These are phyloP conservation scores for Drosophila hydei DNA, from an alignment of 1,140 invertebrate genomes.

Conservation along the genomic window DNA sequence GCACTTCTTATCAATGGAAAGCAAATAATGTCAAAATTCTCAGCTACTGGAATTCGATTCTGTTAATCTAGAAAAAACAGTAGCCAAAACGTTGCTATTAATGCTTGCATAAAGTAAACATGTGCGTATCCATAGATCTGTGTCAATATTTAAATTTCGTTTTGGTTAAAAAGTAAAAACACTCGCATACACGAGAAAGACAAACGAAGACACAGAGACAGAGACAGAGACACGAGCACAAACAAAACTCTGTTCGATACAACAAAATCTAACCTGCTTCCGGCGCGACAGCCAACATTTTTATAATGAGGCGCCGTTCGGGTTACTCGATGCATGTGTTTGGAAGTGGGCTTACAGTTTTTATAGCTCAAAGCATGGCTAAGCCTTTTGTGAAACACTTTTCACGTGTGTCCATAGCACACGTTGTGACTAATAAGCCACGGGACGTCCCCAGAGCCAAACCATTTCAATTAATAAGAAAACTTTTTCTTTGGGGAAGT, in stretches of 20 bases:
- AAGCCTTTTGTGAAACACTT: conserved; percentile 48
- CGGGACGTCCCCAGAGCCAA: conserved; percentile 60
- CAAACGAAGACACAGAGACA: conserved; percentile 11
- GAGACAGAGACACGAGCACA: conserved; percentile 46
- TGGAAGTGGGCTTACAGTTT: conserved; percentile 18
- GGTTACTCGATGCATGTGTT: conserved; percentile 3
- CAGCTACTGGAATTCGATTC: conserved; percentile 69
- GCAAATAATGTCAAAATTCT: conserved; percentile 27
- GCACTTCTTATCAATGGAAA: conserved; percentile 31
- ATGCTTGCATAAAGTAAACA: conserved; percentile 59
- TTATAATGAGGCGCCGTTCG: conserved; percentile 61
- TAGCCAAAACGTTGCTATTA: conserved; percentile 72
- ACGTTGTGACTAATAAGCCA: conserved; percentile 75
- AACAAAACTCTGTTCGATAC: conserved; percentile 55
- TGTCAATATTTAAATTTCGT: conserved; percentile 74
- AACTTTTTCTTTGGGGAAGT: conserved; percentile 33
- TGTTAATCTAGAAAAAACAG: conserved; percentile 68
- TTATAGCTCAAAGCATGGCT: not conserved
- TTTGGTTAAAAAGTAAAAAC: conserved; percentile 34
- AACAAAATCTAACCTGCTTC: conserved; percentile 56
- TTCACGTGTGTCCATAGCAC: conserved; percentile 58
- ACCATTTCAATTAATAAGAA: conserved; percentile 73
- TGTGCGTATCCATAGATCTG: conserved; percentile 57
- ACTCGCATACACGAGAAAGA: too few relatives aligned
- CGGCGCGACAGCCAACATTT: conserved; percentile 41